Evolutionary conservation across 2,888 invertebrate species (phyloP).

Genomic region (Agriopis aurantiaria): DNA sequence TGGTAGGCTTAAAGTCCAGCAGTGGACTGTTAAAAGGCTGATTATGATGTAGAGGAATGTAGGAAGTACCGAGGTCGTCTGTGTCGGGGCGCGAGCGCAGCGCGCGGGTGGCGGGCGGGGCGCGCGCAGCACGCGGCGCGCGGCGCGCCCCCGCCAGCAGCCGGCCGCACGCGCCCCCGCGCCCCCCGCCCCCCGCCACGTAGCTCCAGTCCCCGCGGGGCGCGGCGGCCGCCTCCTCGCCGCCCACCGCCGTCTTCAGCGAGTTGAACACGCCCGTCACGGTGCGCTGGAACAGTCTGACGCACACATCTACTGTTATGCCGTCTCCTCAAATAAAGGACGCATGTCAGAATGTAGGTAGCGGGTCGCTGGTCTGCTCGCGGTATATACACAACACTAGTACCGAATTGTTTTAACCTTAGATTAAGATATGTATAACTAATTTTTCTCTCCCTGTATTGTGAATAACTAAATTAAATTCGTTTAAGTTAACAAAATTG

Average conservation of each 20-base stretch:
- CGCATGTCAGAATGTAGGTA: no score
- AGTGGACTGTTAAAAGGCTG: no score
- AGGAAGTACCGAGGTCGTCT: slow-evolving; percentile 69
- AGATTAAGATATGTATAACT: no score
- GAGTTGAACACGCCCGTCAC: slow-evolving; percentile 93
- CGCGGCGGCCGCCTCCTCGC: slow-evolving; percentile 64
- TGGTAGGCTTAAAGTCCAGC: no score
- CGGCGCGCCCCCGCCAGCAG: slow-evolving; percentile 66
- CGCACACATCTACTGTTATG: not conserved
- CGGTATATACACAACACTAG: no score
- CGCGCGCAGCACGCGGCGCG: slow-evolving; percentile 67
- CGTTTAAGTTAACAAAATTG: no score
- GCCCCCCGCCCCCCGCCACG: slow-evolving; percentile 65
- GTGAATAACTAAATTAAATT: no score
- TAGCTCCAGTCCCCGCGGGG: slow-evolving; percentile 70
- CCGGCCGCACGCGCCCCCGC: slow-evolving; percentile 61
- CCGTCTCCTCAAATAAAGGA: no score
- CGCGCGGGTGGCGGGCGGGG: slow-evolving; percentile 69
- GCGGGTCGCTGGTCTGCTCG: no score
- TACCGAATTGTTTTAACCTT: no score
- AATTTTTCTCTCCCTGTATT: no score
- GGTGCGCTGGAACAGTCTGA: slow-evolving; percentile 90
- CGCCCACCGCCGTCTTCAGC: slow-evolving; percentile 89
- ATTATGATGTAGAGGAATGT: no score
- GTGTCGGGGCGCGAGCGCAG: slow-evolving; percentile 78